phyloP scores from a whole-genome alignment of 2,113 vertebrate species.

The Sporophila hypoxantha region DNA sequence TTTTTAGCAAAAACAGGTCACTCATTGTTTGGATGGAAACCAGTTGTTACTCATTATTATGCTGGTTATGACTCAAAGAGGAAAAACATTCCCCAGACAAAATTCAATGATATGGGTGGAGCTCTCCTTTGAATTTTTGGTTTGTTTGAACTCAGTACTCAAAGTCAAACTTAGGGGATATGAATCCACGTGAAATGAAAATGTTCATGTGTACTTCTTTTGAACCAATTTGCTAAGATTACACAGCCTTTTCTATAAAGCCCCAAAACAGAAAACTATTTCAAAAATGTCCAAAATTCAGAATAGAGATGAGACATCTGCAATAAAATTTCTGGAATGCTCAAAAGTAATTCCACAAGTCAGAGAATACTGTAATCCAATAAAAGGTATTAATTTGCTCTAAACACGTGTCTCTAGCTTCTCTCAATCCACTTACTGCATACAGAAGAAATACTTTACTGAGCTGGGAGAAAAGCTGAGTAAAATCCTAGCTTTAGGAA shows the following conservation, averaged over 20 bases:
- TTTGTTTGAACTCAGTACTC: constrained; percentile 20
- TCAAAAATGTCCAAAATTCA: neutral
- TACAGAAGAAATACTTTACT: neutral
- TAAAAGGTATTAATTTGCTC: neutral
- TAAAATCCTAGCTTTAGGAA: neutral
- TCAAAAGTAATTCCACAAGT: neutral
- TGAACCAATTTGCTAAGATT: neutral
- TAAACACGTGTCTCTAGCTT: neutral
- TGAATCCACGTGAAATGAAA: constrained; percentile 19
- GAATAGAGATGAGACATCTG: neutral
- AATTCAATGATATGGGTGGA: constrained; percentile 26
- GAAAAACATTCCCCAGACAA: neutral
- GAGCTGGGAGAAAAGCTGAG: neutral
- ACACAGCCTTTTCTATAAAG: neutral
- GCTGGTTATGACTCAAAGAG: constrained; percentile 12
- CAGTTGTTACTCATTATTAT: constrained; percentile 39
- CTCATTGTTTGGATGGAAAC: constrained; percentile 12
- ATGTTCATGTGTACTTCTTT: neutral
- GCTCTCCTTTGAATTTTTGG: constrained; percentile 9
- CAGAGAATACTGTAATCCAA: neutral
- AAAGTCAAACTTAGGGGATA: neutral
- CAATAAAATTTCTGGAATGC: neutral
- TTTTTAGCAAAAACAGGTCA: neutral
- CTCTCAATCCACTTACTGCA: neutral
- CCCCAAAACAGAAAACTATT: neutral